Base-by-base conservation (phyloP, 1,140 invertebrate species). In the Drosophila arawakana region DNA sequence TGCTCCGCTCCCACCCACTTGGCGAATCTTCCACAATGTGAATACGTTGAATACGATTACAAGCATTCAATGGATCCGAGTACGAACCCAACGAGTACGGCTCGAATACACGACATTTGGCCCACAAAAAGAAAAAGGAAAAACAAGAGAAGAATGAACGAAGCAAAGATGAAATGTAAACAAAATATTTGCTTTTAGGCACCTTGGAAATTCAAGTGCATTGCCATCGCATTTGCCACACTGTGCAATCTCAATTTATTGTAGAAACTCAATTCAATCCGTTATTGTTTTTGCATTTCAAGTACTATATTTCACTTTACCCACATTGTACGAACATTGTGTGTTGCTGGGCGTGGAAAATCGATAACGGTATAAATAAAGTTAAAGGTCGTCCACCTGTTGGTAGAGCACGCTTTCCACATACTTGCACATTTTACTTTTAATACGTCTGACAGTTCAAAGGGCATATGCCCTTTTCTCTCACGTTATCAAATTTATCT, bases 341-440 rank as follows among this genome's bases (percentile, higher is more conserved):
- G 21, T 10, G 13, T 7, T 34, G 34, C 54, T 62, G 43, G 2
- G 37, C 58, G 35, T 57, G 80, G 62, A 86, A 86, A 86, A 86
- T 86, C 82, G 65, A 86, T 86, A 82, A 55, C 50, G 47, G 43
- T 43, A 62, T 49, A 61, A 59, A 76, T 61, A 63, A 47, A 60
- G 46, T n/a, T 63, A 54, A 50, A 61, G 59, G 61, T 73, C 54
- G 76, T 84, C 81, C 81, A 84, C 81, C 81, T 84, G 81, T 84
- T 84, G 81, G 81, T 69, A 74, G 54, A 62, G 68, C 44, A 44
- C 54, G 52, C 63, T 69, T 61, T 54, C 15, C 59, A 54, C 6
- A 39, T 50, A 35, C 13, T 34, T 37, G 21, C 10, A 46, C 10
- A 8, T 9, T 46, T 44, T 60, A 7, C 15, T 10, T 37, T 5